Conservation (phyloP, 2,888 invertebrate species). For the Drosophila vallismaia region DNA sequence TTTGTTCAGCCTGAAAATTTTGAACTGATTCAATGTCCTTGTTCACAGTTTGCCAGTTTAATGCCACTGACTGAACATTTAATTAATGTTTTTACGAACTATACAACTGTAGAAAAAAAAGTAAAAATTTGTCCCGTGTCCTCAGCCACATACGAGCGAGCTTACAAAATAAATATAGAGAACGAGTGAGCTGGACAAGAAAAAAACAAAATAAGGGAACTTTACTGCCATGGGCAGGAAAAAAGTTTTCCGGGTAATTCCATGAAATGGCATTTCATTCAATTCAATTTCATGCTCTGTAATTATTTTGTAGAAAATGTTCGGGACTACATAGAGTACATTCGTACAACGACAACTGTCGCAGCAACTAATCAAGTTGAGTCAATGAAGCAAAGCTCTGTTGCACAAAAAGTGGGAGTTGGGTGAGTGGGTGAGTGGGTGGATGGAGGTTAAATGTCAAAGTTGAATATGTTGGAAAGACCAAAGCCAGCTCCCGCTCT, state of each 20-base stretch:
- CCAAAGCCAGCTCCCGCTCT: neutral
- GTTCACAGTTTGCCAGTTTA: constrained; percentile 51
- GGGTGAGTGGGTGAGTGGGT: neutral
- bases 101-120: constrained; percentile 7
- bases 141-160: constrained; percentile 33
- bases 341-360: constrained; percentile 30
- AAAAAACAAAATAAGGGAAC: constrained; percentile 11
- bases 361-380: constrained; percentile 55
- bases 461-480: constrained; percentile 26
- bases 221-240: constrained; percentile 17
- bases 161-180: constrained; percentile 19
- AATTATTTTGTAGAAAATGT: constrained; percentile 62
- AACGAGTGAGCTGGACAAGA: neutral
- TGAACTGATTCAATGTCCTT: constrained; percentile 56
- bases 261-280: constrained; percentile 62
- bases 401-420: constrained; percentile 11
- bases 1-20: constrained; percentile 3
- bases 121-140: constrained; percentile 36
- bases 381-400: constrained; percentile 28
- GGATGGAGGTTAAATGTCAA: constrained; percentile 37
- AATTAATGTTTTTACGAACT: constrained; percentile 59
- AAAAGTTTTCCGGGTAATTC: constrained; percentile 54
- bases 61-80: constrained; percentile 59
- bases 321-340: constrained; percentile 5
- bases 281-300: constrained; percentile 70